These are phyloP conservation scores for Pipa parva DNA, from an alignment of 2,113 vertebrate species.

Conservation along the genomic window DNA sequence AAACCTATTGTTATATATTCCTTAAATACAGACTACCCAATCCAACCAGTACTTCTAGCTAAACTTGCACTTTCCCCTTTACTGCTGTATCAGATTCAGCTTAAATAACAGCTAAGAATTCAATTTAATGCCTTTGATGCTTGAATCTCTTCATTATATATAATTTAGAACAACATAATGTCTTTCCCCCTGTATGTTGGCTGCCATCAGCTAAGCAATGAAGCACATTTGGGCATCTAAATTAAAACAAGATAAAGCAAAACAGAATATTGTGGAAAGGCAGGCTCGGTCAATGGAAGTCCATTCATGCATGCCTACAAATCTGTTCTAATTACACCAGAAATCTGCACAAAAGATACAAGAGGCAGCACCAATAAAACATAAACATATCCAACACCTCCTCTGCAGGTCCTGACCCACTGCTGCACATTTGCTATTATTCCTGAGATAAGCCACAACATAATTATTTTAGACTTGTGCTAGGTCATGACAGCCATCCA, in stretches of 20 bases:
- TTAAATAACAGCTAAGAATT: not conserved
- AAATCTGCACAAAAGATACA: not conserved
- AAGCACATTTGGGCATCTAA: not conserved
- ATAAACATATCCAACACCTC: not conserved
- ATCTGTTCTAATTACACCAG: not conserved
- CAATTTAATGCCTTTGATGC: not conserved
- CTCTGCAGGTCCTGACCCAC: not conserved
- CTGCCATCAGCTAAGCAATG: not conserved
- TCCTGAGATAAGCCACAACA: not conserved
- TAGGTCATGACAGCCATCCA: slow-evolving; percentile 17
- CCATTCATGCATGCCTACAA: not conserved
- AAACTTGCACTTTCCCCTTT: not conserved
- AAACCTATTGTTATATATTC: no score
- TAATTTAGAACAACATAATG: not conserved
- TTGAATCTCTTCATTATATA: not conserved
- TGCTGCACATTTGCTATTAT: not conserved
- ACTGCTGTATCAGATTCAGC: not conserved
- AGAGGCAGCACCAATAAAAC: not conserved
- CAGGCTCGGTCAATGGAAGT: not conserved
- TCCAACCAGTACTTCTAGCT: no score
- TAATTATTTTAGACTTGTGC: slow-evolving; percentile 2
- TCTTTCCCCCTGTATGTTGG: slow-evolving; percentile 7
- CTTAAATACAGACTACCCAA: no score
- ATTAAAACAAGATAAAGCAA: not conserved
- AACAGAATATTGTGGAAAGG: not conserved